These are phyloP conservation scores for Psilanteris sp. DNA, from an alignment of 1,140 invertebrate genomes.

Conservation along the genomic window DNA sequence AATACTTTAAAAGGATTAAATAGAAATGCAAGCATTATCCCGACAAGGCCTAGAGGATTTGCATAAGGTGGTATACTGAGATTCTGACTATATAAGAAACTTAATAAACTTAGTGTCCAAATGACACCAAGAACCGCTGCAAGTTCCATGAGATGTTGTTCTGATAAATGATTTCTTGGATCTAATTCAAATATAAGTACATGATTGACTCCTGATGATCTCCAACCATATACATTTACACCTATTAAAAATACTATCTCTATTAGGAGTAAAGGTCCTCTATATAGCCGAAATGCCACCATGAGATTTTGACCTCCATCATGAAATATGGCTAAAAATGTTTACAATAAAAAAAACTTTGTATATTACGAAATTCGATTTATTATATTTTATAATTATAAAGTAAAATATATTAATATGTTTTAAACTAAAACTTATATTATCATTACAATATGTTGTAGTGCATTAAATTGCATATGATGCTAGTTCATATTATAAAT, in stretches of 20 bases:
- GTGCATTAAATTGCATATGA: too few relatives aligned
- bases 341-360: too few relatives aligned
- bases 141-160: constrained; percentile 98
- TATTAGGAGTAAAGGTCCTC: constrained; percentile 95
- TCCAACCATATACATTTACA: constrained; percentile 99
- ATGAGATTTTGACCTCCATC: constrained; percentile 87
- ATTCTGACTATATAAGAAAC: constrained; percentile 90
- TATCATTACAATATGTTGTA: too few relatives aligned
- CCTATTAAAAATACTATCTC: constrained; percentile 97
- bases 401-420: too few relatives aligned
- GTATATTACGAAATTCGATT: too few relatives aligned
- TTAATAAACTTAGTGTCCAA: constrained; percentile 92
- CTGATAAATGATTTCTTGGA: constrained; percentile 96
- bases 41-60: constrained; percentile 92
- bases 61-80: constrained; percentile 95
- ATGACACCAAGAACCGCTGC: constrained; percentile 96
- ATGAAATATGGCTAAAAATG: constrained; percentile 85
- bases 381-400: too few relatives aligned
- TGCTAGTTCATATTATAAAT: too few relatives aligned
- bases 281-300: constrained; percentile 91
- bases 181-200: constrained; percentile 99
- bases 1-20: constrained; percentile 97
- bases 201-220: constrained; percentile 98
- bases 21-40: constrained; percentile 93
- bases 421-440: too few relatives aligned